These are phyloP conservation scores for Trichoplax adhaerens DNA, from an alignment of 37 sponge, comb jelly and placozoan species.

Conservation along the genomic window DNA sequence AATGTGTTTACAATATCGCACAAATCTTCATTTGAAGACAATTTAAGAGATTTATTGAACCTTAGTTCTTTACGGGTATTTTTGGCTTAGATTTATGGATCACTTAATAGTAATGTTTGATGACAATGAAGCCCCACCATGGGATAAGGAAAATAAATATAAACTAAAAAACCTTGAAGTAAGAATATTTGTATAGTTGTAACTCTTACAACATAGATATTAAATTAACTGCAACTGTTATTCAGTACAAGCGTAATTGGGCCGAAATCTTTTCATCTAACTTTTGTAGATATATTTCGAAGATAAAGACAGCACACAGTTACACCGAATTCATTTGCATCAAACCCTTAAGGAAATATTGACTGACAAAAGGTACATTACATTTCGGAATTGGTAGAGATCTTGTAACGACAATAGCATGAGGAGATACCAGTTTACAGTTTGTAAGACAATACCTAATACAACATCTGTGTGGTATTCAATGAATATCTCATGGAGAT, in stretches of 20 bases:
- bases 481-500: too few species aligned
- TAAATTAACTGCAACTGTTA: slow-evolving; percentile 1
- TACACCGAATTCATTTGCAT: too few species aligned
- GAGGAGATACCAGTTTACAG: too few species aligned
- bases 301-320: neutral
- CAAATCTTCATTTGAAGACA: neutral
- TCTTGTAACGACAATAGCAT: too few species aligned
- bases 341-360: too few species aligned
- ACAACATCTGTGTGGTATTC: too few species aligned
- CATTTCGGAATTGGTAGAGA: too few species aligned
- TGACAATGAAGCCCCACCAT: slow-evolving; percentile 16
- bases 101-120: slow-evolving; percentile 30
- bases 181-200: neutral
- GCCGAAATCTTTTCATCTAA: neutral
- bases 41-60: neutral
- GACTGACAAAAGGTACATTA: too few species aligned
- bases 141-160: slow-evolving; percentile 36
- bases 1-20: neutral
- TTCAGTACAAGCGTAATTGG: neutral
- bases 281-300: slow-evolving; percentile 23
- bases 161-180: slow-evolving; percentile 19
- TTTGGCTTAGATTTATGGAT: slow-evolving; percentile 18
- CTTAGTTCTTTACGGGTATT: too few species aligned
- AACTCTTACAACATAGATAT: neutral
- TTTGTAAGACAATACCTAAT: too few species aligned